A percentile compares a stretch with the other conserved stretches of the same genome.
Conservation (phyloP, 2,797 vertebrate genomes). For the Semotilus atromaculatus region DNA sequence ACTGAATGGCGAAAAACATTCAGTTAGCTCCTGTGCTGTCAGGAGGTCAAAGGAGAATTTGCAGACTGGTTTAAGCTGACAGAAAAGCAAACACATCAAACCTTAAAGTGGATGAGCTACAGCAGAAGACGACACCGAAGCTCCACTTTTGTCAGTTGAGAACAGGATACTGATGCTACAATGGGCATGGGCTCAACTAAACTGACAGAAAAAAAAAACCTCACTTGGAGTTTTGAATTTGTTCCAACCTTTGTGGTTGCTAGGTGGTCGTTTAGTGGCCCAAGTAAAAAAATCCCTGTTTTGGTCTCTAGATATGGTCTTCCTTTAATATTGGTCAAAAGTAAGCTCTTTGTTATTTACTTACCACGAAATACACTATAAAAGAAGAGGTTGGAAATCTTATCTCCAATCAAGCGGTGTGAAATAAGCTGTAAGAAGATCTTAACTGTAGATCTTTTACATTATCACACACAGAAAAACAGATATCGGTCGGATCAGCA, state of each 20-base stretch:
- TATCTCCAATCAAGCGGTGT: background rate
- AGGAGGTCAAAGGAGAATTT: slow-evolving; percentile 11
- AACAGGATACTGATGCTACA: background rate
- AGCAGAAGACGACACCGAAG: background rate
- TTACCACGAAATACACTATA: background rate
- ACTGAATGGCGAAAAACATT: background rate
- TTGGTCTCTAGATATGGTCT: background rate
- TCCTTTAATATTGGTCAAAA: background rate
- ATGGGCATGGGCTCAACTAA: background rate
- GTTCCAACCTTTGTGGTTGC: background rate
- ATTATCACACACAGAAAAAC: slow-evolving; percentile 67
- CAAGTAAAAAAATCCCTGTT: background rate
- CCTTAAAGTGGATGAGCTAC: background rate
- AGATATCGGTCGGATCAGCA: slow-evolving; percentile 44
- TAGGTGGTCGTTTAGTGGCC: background rate
- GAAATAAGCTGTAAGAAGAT: slow-evolving; percentile 56
- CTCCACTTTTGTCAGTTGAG: background rate
- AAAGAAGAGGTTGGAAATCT: background rate
- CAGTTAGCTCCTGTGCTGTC: background rate
- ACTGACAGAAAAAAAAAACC: background rate
- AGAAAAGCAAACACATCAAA: slow-evolving; percentile 10
- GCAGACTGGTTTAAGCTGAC: slow-evolving; percentile 10
- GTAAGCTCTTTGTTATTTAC: background rate
- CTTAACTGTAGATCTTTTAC: slow-evolving; percentile 55
- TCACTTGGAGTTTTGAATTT: background rate